These are phyloP conservation scores for Nymphalis polychloros DNA, from an alignment of 2,888 invertebrate species.

Conservation along the genomic window DNA sequence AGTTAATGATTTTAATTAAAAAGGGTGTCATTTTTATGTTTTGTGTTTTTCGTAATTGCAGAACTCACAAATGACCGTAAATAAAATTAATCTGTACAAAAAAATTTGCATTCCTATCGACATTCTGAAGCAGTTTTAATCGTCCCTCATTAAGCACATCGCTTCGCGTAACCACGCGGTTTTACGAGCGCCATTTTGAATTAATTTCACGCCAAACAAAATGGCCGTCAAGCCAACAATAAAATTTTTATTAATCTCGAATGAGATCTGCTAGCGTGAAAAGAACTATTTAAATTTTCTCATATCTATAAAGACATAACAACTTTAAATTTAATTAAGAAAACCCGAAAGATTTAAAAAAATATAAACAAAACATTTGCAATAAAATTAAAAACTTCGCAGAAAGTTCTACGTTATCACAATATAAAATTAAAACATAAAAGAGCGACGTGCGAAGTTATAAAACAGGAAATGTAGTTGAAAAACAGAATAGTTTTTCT, in stretches of 20 bases:
- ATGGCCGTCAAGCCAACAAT: constrained; percentile 63
- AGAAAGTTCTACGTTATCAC: constrained; percentile 10
- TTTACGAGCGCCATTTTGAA: constrained; percentile 74
- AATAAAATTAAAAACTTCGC: background rate
- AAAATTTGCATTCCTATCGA: constrained; percentile 65
- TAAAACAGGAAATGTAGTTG: constrained; percentile 25
- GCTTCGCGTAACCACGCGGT: constrained; percentile 68
- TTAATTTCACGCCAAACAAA: constrained; percentile 74
- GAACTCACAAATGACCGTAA: constrained; percentile 32
- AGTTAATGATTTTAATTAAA: constrained; percentile 25
- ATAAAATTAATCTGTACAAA: constrained; percentile 43
- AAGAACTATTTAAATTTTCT: constrained; percentile 1
- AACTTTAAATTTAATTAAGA: background rate
- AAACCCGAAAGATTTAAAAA: background rate
- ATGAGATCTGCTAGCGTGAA: constrained; percentile 52
- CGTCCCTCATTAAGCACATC: constrained; percentile 74
- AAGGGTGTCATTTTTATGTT: constrained; percentile 23
- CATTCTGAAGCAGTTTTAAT: constrained; percentile 71
- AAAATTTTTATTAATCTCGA: constrained; percentile 69
- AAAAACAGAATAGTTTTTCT: constrained; percentile 41
- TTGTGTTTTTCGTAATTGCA: constrained; percentile 26
- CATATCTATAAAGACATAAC: background rate
- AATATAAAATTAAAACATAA: constrained; percentile 28
- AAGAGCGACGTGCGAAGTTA: constrained; percentile 13
- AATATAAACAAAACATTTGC: background rate